These are phyloP conservation scores for Scelioninae gen. 2 DNA, from an alignment of 2,888 invertebrate species.

Conservation along the genomic window DNA sequence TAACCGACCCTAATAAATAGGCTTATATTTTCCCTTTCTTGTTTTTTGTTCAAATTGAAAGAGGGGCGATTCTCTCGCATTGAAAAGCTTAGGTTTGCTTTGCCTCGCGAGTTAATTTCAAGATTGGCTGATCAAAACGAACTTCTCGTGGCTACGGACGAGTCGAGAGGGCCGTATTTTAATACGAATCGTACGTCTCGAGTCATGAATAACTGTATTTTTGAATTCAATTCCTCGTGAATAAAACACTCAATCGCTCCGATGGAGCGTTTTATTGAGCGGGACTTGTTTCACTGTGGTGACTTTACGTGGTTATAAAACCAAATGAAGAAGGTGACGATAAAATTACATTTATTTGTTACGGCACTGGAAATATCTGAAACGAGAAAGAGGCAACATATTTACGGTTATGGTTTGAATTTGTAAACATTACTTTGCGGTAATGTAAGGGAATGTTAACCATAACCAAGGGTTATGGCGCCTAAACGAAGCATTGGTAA, in stretches of 20 bases:
- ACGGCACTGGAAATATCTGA: slow-evolving; percentile 18
- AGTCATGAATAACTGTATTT: slow-evolving; percentile 59
- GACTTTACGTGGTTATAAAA: slow-evolving; percentile 57
- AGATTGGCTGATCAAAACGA: slow-evolving; percentile 59
- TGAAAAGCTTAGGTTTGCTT: slow-evolving; percentile 56
- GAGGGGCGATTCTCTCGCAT: slow-evolving; percentile 41
- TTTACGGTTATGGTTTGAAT: slow-evolving; percentile 47
- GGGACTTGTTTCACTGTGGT: slow-evolving; percentile 38
- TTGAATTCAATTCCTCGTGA: slow-evolving; percentile 59
- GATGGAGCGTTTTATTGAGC: slow-evolving; percentile 55
- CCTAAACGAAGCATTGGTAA: slow-evolving; percentile 15
- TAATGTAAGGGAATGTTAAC: slow-evolving; percentile 22
- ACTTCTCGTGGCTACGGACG: slow-evolving; percentile 31
- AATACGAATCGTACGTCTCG: slow-evolving; percentile 49
- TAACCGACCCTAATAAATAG: slow-evolving; percentile 18
- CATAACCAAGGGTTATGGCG: too few species aligned
- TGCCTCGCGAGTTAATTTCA: slow-evolving; percentile 54
- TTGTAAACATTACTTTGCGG: slow-evolving; percentile 45
- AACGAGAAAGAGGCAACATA: slow-evolving; percentile 8
- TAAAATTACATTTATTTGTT: slow-evolving; percentile 54
- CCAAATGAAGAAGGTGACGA: slow-evolving; percentile 55
- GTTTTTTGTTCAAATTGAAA: slow-evolving; percentile 31
- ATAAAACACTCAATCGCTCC: slow-evolving; percentile 59
- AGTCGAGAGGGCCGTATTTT: slow-evolving; percentile 50
- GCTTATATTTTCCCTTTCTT: slow-evolving; percentile 21